A percentile compares a stretch with the other conserved stretches of the same genome.
These are phyloP conservation scores for Pyralis farinalis DNA, from an alignment of 2,888 invertebrate species.

Conservation along the genomic window DNA sequence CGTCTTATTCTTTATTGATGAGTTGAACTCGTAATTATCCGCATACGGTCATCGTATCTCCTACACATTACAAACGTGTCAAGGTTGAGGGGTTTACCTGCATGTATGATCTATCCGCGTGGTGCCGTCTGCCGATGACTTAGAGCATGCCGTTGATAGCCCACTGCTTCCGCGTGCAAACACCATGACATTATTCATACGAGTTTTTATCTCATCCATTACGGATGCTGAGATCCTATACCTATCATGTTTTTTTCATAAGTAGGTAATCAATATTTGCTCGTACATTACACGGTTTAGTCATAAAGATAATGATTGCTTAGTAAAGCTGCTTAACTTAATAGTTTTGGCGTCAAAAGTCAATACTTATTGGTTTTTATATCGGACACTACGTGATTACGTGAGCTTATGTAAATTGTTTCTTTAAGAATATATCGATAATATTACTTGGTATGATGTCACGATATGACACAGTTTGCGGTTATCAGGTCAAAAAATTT, in stretches of 20 bases:
- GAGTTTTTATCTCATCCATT: slow-evolving; percentile 31
- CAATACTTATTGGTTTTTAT: slow-evolving; percentile 5
- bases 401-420: background rate
- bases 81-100: slow-evolving; percentile 41
- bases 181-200: slow-evolving; percentile 31
- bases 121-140: slow-evolving; percentile 31
- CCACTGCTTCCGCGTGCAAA: slow-evolving; percentile 48
- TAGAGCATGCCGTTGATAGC: too few species aligned
- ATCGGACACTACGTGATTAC: background rate
- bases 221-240: slow-evolving; percentile 20
- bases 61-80: slow-evolving; percentile 49
- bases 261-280: slow-evolving; percentile 19
- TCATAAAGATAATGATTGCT: slow-evolving; percentile 23
- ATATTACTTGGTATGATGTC: slow-evolving; percentile 1
- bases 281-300: slow-evolving; percentile 22
- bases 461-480: slow-evolving; percentile 21
- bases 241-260: slow-evolving; percentile 14
- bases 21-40: slow-evolving; percentile 48
- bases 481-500: slow-evolving; percentile 23
- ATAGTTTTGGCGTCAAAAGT: slow-evolving; percentile 17
- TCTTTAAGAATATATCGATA: background rate
- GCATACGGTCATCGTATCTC: slow-evolving; percentile 40
- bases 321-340: slow-evolving; percentile 9
- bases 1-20: slow-evolving; percentile 45
- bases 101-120: slow-evolving; percentile 11